Evolutionary conservation across 2,888 invertebrate genomes (phyloP).

Genomic region (Archips xylosteana): DNA sequence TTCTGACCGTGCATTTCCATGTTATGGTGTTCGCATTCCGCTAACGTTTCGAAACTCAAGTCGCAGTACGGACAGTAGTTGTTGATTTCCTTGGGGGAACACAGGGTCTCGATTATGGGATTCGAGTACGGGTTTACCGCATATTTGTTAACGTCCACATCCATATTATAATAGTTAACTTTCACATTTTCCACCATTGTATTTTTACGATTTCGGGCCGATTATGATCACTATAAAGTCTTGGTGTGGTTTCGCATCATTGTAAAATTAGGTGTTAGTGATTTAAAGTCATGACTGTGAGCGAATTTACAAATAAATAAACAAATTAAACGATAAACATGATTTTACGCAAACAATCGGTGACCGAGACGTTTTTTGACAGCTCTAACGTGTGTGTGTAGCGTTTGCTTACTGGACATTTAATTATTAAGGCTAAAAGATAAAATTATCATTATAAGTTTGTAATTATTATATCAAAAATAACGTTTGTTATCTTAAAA

Average conservation of each 20-base stretch:
- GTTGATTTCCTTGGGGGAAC: conserved; percentile 19
- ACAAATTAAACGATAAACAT: conserved; percentile 1
- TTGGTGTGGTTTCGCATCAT: background rate
- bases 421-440: too few species aligned
- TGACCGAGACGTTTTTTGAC: background rate
- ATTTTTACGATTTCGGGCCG: background rate
- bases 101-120: background rate
- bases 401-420: background rate
- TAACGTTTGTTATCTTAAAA: too few species aligned
- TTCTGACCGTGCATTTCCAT: conserved; percentile 55
- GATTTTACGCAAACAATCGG: background rate
- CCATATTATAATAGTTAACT: conserved; percentile 19
- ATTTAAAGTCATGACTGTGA: background rate
- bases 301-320: conserved; percentile 11
- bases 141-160: conserved; percentile 17
- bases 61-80: conserved; percentile 56
- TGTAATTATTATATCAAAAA: too few species aligned
- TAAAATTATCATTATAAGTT: too few species aligned
- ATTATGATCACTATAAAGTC: background rate
- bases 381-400: background rate
- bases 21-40: conserved; percentile 60
- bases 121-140: conserved; percentile 5
- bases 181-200: conserved; percentile 32
- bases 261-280: background rate
- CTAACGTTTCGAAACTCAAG: conserved; percentile 52